Evolutionary conservation across 2,113 vertebrate species (phyloP).

Genomic region (Catagonus wagneri): DNA sequence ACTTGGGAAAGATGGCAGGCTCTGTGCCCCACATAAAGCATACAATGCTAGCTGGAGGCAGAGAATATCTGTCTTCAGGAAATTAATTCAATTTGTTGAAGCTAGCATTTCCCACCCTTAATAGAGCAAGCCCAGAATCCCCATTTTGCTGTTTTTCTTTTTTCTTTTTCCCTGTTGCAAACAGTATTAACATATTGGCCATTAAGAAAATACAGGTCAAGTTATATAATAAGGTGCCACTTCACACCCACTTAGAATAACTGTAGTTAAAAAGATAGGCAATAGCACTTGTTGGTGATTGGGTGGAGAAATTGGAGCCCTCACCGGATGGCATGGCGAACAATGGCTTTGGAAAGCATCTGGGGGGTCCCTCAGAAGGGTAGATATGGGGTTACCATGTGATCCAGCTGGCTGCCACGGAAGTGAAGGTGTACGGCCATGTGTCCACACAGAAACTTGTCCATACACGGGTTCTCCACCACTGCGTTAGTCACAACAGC

Average conservation of each 20-base stretch:
- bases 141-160: not conserved
- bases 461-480: not conserved
- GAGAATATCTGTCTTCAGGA: not conserved
- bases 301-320: not conserved
- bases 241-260: not conserved
- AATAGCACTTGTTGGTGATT: not conserved
- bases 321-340: not conserved
- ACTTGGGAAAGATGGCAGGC: not conserved
- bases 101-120: not conserved
- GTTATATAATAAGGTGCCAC: not conserved
- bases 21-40: not conserved
- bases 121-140: not conserved
- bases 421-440: not conserved
- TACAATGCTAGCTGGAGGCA: rapidly evolving
- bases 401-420: not conserved
- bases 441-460: not conserved
- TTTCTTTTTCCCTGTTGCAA: not conserved
- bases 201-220: not conserved
- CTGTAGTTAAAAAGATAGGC: not conserved
- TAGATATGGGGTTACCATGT: too few relatives aligned
- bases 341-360: not conserved
- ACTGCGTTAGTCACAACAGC: not conserved
- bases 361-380: not conserved
- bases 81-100: not conserved
- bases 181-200: not conserved